phyloP scores from a whole-genome alignment of 2,888 invertebrate species.

The Cheilosia pagana region DNA sequence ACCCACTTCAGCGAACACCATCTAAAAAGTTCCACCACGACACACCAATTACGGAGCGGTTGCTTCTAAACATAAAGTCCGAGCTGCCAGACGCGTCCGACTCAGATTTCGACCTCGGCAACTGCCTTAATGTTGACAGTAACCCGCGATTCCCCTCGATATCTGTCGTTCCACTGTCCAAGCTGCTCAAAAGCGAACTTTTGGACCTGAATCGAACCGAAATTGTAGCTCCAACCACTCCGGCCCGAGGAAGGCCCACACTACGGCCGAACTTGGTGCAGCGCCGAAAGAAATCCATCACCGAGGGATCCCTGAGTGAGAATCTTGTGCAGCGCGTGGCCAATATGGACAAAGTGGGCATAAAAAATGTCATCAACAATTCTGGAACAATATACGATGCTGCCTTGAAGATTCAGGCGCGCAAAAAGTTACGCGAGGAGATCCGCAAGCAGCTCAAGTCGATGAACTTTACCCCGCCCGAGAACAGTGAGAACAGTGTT shows the following conservation, averaged over 20 bases:
- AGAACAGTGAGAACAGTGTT: conserved; percentile 75
- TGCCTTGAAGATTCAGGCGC: conserved; percentile 80
- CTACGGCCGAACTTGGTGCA: conserved; percentile 76
- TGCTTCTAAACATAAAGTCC: background rate
- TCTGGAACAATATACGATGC: conserved; percentile 81
- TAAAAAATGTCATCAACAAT: conserved; percentile 82
- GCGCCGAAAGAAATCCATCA: conserved; percentile 76
- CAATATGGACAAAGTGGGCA: conserved; percentile 81
- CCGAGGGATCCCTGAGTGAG: conserved; percentile 76
- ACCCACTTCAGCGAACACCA: background rate
- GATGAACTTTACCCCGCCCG: conserved; percentile 78
- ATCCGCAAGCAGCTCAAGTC: conserved; percentile 81
- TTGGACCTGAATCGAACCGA: conserved; percentile 75
- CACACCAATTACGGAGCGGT: background rate
- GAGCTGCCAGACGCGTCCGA: conserved; percentile 31
- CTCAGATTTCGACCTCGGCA: conserved; percentile 28
- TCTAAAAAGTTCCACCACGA: background rate
- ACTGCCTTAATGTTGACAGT: conserved; percentile 41
- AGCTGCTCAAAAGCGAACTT: conserved; percentile 77
- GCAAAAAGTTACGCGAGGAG: conserved; percentile 80
- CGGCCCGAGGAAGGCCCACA: conserved; percentile 10
- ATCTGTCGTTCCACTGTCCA: conserved; percentile 79
- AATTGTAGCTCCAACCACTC: conserved; percentile 45
- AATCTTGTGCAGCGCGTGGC: conserved; percentile 79
- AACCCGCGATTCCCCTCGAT: conserved; percentile 76